Conservation (phyloP, 2,888 invertebrate species). For the Apeira syringaria region DNA sequence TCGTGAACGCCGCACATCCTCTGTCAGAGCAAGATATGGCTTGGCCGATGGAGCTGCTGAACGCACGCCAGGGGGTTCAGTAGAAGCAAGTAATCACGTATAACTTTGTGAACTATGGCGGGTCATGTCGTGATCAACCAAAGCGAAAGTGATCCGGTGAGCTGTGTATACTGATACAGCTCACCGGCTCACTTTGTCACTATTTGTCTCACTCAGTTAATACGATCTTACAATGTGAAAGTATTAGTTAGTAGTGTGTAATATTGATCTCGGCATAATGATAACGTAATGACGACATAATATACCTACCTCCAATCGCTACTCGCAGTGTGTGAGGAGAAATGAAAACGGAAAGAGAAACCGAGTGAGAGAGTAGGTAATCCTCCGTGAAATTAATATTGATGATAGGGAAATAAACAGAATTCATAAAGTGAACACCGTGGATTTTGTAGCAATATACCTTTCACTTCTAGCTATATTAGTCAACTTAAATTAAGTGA, state of each 20-base stretch:
- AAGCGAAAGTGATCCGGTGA: constrained; percentile 53
- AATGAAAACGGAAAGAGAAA: constrained; percentile 16
- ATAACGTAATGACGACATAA: constrained; percentile 14
- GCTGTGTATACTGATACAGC: too few species aligned
- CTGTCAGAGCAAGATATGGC: too few species aligned
- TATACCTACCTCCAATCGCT: too few species aligned
- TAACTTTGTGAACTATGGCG: constrained; percentile 50
- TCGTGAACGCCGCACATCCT: too few species aligned
- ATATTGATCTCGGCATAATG: constrained; percentile 9
- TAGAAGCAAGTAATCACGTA: constrained; percentile 19
- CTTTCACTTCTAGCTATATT: constrained; percentile 25
- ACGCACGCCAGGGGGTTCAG: constrained; percentile 41
- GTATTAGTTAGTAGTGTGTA: constrained; percentile 31
- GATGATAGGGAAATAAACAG: constrained; percentile 19
- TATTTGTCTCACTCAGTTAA: constrained; percentile 47
- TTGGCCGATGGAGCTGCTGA: too few species aligned
- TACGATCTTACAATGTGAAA: constrained; percentile 44
- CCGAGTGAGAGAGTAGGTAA: constrained; percentile 4
- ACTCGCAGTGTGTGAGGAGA: background rate
- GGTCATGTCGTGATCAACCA: constrained; percentile 54
- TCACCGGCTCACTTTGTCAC: too few species aligned
- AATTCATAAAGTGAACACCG: constrained; percentile 27
- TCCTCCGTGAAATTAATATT: constrained; percentile 14
- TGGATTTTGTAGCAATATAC: constrained; percentile 29
- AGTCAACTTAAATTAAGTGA: constrained; percentile 33